These are phyloP conservation scores for Alexandromys fortis DNA, from an alignment of 2,113 vertebrate genomes.

Conservation along the genomic window DNA sequence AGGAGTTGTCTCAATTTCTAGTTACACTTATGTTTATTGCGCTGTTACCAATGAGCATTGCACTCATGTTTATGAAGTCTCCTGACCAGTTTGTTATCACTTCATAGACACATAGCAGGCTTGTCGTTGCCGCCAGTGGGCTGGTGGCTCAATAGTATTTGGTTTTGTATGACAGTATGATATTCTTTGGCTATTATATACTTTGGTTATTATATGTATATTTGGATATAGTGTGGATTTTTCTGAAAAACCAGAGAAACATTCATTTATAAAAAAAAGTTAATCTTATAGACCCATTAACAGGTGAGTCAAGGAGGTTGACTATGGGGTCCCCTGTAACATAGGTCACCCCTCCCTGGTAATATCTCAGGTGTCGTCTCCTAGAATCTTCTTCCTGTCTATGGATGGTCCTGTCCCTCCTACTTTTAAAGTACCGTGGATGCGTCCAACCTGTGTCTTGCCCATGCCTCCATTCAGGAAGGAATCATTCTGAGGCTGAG, in stretches of 20 bases:
- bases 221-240: neutral
- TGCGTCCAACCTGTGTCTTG: neutral
- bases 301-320: neutral
- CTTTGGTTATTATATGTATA: neutral
- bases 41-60: neutral
- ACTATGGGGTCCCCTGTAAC: neutral
- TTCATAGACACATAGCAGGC: neutral
- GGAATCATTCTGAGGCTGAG: constrained; percentile 44
- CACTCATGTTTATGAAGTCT: neutral
- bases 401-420: neutral
- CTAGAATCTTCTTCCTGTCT: neutral
- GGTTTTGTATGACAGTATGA: neutral
- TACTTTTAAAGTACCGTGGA: neutral
- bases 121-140: neutral
- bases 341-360: neutral
- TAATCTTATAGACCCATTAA: neutral
- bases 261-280: neutral
- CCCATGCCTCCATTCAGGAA: constrained; percentile 35
- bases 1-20: neutral
- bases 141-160: neutral
- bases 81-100: neutral
- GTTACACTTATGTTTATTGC: neutral
- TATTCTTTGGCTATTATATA: neutral
- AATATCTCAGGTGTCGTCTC: neutral
- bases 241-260: neutral